Evolutionary conservation across 2,113 vertebrate genomes (phyloP), one percentile per base, ranked within the genome.

Genomic region (Melospiza georgiana): DNA sequence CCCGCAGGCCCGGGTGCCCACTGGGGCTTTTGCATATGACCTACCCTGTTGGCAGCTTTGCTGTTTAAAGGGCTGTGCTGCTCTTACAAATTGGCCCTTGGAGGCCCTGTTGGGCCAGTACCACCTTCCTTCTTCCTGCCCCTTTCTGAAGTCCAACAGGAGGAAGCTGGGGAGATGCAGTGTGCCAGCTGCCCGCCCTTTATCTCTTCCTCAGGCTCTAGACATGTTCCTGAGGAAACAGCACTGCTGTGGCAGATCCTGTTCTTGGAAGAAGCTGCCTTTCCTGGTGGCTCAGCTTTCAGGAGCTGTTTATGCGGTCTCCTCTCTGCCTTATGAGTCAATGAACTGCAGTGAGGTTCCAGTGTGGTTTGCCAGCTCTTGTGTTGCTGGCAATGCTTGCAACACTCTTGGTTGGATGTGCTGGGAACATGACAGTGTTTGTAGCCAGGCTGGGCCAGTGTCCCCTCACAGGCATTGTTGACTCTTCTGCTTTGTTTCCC

Each of bases 11-110:
- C 41, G 1, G 2, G 10, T 77, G 31, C 35, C 33, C 46, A 7
- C 13, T 0, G 5, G 20, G 35, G 12, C 27, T 84, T 31, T 30
- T 7, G 25, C 0, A 0, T 17, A 3, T 37, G 1, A 0, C 23
- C 27, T 18, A 11, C 28, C 69, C 33, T 2, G 0, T 3, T 15
- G 66, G 62, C 57, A 79, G 24, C 57, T 88, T 39, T 37, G 71
- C 67, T 69, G 33, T 35, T 44, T 1, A 4, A 30, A 30, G 24
- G 0, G 10, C 51, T 31, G 2, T 1, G 0, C 66, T 61, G 35
- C 49, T 55, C 8, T 35, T 43, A 19, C 3, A 1, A 10, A 46
- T 14, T 1, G 3, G 54, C 33, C 27, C 44, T 51, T 5, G 46
- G 43, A 25, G 30, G 23, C 33, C 39, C n/a, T 1, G 1, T 54